Evolutionary conservation across 2,113 vertebrate genomes (phyloP).

Genomic region (Nematolebias whitei): DNA sequence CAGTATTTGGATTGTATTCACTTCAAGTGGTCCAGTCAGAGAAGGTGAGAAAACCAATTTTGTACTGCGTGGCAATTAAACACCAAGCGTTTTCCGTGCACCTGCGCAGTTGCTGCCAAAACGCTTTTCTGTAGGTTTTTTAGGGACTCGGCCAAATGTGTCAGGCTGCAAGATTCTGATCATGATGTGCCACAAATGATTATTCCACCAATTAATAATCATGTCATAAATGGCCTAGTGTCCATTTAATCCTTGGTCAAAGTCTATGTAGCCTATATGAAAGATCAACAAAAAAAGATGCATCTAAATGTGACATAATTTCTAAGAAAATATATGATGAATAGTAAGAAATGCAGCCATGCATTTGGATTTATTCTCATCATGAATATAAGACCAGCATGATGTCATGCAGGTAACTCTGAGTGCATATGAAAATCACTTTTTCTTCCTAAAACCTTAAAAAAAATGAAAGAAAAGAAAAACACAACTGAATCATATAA

Average conservation of each 20-base stretch:
- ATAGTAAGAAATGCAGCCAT: neutral
- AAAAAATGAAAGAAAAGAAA: neutral
- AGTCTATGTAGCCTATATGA: no score
- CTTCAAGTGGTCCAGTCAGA: neutral
- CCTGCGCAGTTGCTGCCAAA: conserved; percentile 23
- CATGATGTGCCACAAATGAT: neutral
- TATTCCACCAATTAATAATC: neutral
- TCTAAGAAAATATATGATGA: no score
- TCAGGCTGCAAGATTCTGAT: neutral
- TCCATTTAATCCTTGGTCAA: neutral
- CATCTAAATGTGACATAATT: no score
- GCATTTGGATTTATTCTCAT: neutral
- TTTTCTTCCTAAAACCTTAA: no score
- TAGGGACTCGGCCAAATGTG: conserved; percentile 24
- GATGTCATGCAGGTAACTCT: conserved; percentile 9
- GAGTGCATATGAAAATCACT: neutral
- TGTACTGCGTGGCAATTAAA: conserved; percentile 32
- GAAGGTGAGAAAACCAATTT: conserved; percentile 6
- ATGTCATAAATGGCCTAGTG: neutral
- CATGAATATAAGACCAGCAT: conserved; percentile 20
- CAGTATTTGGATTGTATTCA: neutral
- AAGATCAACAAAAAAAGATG: neutral
- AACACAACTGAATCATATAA: neutral
- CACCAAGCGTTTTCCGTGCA: conserved; percentile 25
- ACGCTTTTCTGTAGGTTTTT: neutral